Conservation (phyloP, 2,888 invertebrate species). For the Thymelicus lineola region DNA sequence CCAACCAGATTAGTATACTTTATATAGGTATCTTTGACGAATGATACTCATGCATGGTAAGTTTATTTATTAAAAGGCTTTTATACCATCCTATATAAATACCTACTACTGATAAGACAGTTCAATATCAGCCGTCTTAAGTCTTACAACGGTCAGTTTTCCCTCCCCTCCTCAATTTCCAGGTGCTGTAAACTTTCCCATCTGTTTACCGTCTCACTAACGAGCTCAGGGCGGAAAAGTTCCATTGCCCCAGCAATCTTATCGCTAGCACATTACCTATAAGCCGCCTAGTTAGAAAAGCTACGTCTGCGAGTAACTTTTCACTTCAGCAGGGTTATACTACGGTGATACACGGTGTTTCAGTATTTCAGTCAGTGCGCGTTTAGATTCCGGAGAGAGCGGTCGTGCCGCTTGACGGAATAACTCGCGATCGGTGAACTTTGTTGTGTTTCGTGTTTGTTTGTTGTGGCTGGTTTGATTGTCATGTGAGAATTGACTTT, state of each 20-base stretch:
- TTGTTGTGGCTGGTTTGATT: constrained; percentile 43
- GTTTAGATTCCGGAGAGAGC: constrained; percentile 50
- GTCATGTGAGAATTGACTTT: constrained; percentile 23
- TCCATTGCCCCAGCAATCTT: constrained; percentile 39
- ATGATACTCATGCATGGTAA: too few relatives aligned
- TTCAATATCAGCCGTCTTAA: too few relatives aligned
- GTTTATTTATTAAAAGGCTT: too few relatives aligned
- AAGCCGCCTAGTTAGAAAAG: constrained; percentile 45
- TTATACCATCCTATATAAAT: too few relatives aligned
- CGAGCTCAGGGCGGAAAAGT: constrained; percentile 47
- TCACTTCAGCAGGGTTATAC: constrained; percentile 61
- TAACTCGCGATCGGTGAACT: constrained; percentile 55
- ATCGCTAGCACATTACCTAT: constrained; percentile 39
- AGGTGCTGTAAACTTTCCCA: constrained; percentile 52
- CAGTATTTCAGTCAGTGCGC: constrained; percentile 62
- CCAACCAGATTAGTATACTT: too few relatives aligned
- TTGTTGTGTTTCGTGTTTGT: constrained; percentile 41
- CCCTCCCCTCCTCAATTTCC: neutral
- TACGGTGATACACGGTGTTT: constrained; percentile 59
- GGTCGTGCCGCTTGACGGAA: constrained; percentile 53
- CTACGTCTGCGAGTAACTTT: constrained; percentile 30
- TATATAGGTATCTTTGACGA: too few relatives aligned
- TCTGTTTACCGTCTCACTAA: constrained; percentile 57
- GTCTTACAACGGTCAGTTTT: too few relatives aligned
- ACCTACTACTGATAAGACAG: too few relatives aligned